These are phyloP conservation scores for Drosophila prostipennis DNA, from an alignment of 2,888 invertebrate genomes.

Conservation along the genomic window DNA sequence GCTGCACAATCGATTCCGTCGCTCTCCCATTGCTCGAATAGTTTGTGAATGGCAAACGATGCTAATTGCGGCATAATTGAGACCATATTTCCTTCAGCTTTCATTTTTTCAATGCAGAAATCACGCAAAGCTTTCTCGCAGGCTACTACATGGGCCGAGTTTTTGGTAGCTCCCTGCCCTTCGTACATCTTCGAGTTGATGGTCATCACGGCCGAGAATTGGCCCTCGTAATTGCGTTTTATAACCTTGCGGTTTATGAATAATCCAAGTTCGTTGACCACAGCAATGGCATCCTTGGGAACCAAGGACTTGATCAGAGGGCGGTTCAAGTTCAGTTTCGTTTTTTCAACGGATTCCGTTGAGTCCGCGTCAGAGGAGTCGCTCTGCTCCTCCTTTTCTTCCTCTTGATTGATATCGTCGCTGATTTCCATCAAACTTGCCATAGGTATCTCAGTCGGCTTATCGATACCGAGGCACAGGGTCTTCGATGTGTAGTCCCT, in stretches of 20 bases:
- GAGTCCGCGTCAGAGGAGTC: background rate
- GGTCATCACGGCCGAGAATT: background rate
- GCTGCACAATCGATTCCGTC: background rate
- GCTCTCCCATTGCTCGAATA: background rate
- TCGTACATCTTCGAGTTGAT: background rate
- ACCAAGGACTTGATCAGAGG: background rate
- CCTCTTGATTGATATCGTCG: no score
- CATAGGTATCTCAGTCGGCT: no score
- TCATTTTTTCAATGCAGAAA: background rate
- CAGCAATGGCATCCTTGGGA: background rate
- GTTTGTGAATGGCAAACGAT: slow-evolving; percentile 3
- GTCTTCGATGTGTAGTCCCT: no score
- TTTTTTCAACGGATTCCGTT: no score
- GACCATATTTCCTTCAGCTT: no score
- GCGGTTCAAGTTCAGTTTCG: no score
- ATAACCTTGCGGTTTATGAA: background rate
- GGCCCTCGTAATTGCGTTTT: background rate
- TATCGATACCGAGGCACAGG: no score
- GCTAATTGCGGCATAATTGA: background rate
- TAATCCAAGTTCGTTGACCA: background rate
- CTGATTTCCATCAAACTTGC: no score
- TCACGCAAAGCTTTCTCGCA: background rate
- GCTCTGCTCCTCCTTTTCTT: background rate
- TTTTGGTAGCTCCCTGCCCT: background rate
- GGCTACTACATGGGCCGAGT: background rate